Percentiles rank a stretch among this genome's conserved stretches.
phyloP scores from a whole-genome alignment of 2,113 vertebrate species.

The Gopherus evgoodei region DNA sequence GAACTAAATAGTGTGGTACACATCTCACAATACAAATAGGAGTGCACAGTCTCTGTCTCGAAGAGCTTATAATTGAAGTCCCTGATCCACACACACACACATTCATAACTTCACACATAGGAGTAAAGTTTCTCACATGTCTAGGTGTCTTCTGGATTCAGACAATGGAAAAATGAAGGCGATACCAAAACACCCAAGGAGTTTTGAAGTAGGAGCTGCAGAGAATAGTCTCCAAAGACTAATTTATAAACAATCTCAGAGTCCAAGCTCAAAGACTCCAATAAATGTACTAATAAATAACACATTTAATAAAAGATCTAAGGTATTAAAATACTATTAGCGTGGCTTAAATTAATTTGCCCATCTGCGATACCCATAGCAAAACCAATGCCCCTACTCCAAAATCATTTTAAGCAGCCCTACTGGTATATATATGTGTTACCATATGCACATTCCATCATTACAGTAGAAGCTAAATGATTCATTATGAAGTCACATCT shows the following conservation, averaged over 20 bases:
- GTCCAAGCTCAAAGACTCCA: not conserved
- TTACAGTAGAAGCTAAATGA: not conserved
- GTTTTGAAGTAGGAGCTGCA: not conserved
- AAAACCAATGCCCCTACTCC: not conserved
- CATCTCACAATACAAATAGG: not conserved
- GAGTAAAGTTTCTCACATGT: not conserved
- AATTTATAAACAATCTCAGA: not conserved
- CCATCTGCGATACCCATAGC: not conserved
- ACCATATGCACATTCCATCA: not conserved
- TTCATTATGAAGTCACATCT: not conserved
- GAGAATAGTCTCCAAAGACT: not conserved
- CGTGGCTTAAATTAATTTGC: not conserved
- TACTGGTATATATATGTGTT: not conserved
- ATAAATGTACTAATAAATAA: not conserved
- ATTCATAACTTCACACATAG: accelerated
- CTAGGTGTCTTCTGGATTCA: not conserved
- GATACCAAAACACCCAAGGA: not conserved
- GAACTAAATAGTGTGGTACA: not conserved
- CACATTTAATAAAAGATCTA: not conserved
- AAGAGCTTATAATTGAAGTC: not conserved
- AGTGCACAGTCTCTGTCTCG: not conserved
- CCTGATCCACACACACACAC: not conserved
- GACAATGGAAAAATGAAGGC: not conserved
- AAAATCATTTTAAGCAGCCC: not conserved
- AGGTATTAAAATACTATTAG: not conserved